Conservation (phyloP, 2,888 invertebrate species). For the Lithophane socia region DNA sequence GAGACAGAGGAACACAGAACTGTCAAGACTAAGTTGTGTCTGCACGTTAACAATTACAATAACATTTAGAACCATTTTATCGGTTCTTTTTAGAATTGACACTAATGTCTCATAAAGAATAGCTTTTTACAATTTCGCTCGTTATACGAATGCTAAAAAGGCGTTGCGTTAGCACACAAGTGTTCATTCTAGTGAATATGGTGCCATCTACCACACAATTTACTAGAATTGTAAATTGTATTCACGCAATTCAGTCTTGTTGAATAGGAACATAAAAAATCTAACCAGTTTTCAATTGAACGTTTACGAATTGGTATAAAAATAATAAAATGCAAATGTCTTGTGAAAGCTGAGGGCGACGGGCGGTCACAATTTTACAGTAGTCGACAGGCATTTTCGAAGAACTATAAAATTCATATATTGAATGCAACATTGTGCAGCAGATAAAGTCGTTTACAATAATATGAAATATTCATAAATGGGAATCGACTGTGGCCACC, state of each 20-base stretch:
- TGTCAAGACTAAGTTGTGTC: neutral
- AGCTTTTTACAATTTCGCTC: conserved; percentile 24
- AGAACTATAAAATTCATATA: conserved; percentile 81
- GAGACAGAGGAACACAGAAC: neutral
- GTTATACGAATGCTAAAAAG: conserved; percentile 30
- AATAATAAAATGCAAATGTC: conserved; percentile 60
- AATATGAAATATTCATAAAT: conserved; percentile 89
- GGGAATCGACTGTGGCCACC: conserved; percentile 80
- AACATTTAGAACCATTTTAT: conserved; percentile 9
- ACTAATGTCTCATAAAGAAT: conserved; percentile 24
- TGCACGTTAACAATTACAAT: neutral
- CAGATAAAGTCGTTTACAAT: conserved; percentile 87
- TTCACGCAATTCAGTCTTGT: conserved; percentile 35
- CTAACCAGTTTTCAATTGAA: conserved; percentile 52
- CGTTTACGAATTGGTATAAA: conserved; percentile 56
- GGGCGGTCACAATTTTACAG: conserved; percentile 70
- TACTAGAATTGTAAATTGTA: conserved; percentile 29
- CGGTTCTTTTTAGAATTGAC: conserved; percentile 10
- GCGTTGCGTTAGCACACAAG: conserved; percentile 17
- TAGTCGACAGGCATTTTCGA: conserved; percentile 75
- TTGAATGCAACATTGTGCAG: conserved; percentile 83
- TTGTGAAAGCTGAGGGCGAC: conserved; percentile 65
- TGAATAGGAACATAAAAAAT: conserved; percentile 53
- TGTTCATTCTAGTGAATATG: conserved; percentile 34
- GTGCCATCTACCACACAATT: conserved; percentile 41